Conservation (phyloP, 2,797 vertebrate species). For the Bradypodion pumilum region DNA sequence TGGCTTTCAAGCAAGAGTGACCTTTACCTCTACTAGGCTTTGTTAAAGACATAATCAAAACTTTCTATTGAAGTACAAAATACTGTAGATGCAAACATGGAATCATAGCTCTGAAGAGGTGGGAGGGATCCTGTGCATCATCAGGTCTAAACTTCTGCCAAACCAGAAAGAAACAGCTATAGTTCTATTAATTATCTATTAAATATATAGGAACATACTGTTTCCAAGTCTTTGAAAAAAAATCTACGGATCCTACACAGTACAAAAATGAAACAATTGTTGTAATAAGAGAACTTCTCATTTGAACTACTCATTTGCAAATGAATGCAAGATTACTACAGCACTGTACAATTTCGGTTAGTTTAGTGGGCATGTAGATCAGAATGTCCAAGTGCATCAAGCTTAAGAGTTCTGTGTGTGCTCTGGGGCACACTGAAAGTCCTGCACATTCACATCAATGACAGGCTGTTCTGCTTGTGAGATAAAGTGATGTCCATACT, state of each 20-base stretch:
- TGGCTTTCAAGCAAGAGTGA: too few relatives aligned
- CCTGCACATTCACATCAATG: neutral
- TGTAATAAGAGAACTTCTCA: neutral
- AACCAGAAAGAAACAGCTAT: too few relatives aligned
- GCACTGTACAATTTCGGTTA: neutral
- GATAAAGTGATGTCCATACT: neutral
- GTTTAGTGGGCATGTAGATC: neutral
- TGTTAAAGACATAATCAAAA: too few relatives aligned
- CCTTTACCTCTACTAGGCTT: too few relatives aligned
- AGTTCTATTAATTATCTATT: neutral
- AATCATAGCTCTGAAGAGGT: too few relatives aligned
- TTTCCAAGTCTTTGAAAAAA: neutral
- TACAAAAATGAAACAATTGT: neutral
- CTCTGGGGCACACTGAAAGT: neutral
- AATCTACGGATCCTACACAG: neutral
- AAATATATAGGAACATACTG: neutral
- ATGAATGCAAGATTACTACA: neutral
- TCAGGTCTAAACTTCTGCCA: too few relatives aligned
- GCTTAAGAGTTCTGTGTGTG: neutral
- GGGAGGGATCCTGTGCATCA: too few relatives aligned
- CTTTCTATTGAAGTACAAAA: too few relatives aligned
- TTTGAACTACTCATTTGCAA: neutral
- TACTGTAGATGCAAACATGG: too few relatives aligned
- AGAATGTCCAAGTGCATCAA: neutral
- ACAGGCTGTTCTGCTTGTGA: neutral